Percentiles rank a stretch among this genome's conserved stretches.
Conservation (phyloP, 2,888 invertebrate genomes). For the Ceraclea dissimilis region DNA sequence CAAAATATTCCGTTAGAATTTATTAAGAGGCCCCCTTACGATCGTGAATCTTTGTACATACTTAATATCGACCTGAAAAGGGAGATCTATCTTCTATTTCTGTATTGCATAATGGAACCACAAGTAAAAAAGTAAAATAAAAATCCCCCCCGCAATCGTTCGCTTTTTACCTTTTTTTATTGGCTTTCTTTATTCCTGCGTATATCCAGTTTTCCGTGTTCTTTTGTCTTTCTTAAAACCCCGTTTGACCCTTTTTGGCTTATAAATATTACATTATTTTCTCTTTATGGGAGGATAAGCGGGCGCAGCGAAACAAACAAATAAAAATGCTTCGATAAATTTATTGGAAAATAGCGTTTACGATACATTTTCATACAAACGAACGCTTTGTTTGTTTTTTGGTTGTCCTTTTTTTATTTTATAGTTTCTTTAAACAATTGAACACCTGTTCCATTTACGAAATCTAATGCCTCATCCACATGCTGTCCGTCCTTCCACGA, state of each 20-base stretch:
- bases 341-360: neutral
- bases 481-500: too few species aligned
- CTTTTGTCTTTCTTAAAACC: conserved; percentile 10
- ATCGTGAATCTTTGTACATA: too few species aligned
- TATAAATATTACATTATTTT: conserved; percentile 14
- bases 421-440: neutral
- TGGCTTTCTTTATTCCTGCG: neutral
- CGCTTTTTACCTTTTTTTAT: conserved; percentile 5
- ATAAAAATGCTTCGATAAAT: neutral
- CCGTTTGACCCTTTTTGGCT: conserved; percentile 11
- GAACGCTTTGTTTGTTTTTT: neutral
- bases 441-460: neutral
- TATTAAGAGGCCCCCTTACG: neutral
- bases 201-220: neutral
- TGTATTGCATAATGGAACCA: too few species aligned
- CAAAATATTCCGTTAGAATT: neutral
- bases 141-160: conserved; percentile 2
- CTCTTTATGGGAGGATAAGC: conserved; percentile 7
- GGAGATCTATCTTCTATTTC: too few species aligned
- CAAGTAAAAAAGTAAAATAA: conserved; percentile 1
- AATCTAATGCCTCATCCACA: too few species aligned
- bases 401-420: neutral
- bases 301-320: neutral
- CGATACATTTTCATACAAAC: neutral
- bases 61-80: too few species aligned